A percentile compares a stretch with the other conserved stretches of the same genome.
Conservation (phyloP, 2,797 vertebrate species). For the Kryptopterus vitreolus region DNA sequence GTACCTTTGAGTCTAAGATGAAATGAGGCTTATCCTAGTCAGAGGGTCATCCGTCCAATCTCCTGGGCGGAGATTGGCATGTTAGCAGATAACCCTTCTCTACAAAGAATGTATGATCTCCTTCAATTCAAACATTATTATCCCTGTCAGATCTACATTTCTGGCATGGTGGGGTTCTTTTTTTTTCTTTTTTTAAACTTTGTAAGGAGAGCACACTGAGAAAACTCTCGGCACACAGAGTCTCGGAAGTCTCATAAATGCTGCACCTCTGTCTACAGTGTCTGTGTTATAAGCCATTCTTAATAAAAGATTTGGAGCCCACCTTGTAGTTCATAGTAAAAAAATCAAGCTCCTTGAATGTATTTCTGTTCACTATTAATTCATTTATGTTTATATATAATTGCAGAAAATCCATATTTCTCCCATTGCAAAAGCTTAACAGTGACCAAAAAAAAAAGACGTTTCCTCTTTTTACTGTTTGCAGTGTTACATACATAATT, state of each 20-base stretch:
- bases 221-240: constrained; percentile 45
- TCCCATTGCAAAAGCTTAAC: not conserved
- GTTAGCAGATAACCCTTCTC: constrained; percentile 42
- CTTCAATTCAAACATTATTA: constrained; percentile 48
- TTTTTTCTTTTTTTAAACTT: constrained; percentile 29
- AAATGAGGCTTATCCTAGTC: constrained; percentile 51
- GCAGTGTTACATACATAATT: not conserved
- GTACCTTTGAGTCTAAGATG: constrained; percentile 45
- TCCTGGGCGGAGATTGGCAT: constrained; percentile 39
- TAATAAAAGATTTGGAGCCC: constrained; percentile 25
- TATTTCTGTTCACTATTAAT: constrained; percentile 30
- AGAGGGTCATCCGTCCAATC: constrained; percentile 30
- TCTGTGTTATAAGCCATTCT: constrained; percentile 50
- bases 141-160: constrained; percentile 45
- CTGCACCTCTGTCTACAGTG: constrained; percentile 46
- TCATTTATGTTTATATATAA: not conserved
- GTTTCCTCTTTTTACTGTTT: too few relatives aligned
- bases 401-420: not conserved
- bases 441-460: constrained; percentile 46
- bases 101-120: constrained; percentile 44
- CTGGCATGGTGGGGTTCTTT: constrained; percentile 39
- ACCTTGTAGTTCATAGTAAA: constrained; percentile 38
- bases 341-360: constrained; percentile 60
- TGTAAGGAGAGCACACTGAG: constrained; percentile 43
- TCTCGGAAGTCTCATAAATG: constrained; percentile 49